Evolutionary conservation across 2,888 invertebrate genomes (phyloP).

Genomic region (Sminthurides aquaticus): DNA sequence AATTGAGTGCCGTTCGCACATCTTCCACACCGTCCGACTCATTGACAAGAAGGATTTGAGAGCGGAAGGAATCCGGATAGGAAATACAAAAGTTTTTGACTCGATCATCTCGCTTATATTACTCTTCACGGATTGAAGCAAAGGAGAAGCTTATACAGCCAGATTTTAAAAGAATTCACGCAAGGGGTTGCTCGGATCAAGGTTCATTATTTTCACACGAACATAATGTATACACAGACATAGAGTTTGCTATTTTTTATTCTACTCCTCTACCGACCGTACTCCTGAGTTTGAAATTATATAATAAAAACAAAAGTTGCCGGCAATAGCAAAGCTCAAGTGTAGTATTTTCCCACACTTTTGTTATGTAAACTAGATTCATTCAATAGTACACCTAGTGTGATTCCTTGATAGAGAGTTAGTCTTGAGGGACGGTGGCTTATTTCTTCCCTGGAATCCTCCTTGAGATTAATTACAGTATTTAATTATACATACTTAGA

Average conservation of each 20-base stretch:
- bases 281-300: neutral
- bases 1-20: neutral
- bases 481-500: neutral
- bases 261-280: no score
- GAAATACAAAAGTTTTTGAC: neutral
- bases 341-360: neutral
- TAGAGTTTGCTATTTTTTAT: neutral
- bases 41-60: neutral
- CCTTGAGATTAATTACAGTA: neutral
- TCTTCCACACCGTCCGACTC: neutral
- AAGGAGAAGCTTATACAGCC: neutral
- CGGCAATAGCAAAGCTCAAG: neutral
- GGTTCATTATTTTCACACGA: neutral
- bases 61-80: neutral
- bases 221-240: neutral
- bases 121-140: no score
- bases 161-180: neutral
- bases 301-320: neutral
- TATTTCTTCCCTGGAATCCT: neutral
- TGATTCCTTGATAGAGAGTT: no score
- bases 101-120: no score
- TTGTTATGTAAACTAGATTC: neutral
- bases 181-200: neutral
- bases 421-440: neutral
- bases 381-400: neutral